Evolutionary conservation across 2,113 vertebrate genomes (phyloP), one percentile per base, ranked within the genome.

Genomic region (Gobio gobio): DNA sequence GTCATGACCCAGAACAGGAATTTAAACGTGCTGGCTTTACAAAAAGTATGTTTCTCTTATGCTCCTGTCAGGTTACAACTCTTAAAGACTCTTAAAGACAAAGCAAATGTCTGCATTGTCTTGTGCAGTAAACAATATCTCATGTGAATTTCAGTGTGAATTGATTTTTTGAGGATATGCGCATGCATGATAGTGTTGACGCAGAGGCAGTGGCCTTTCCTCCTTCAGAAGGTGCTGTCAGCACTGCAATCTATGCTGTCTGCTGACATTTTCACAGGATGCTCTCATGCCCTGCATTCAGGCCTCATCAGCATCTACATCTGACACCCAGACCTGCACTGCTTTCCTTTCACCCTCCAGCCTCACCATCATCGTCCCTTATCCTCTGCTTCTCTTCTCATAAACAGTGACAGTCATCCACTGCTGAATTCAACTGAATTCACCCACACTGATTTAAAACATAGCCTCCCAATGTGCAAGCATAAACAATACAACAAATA

Each of bases 151-250:
- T 43, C 3, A 5, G 33, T n/a, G 36, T 40, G 33, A 70, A 70
- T 70, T 70, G 33, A 70, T 70, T 18, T 43, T n/a, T 43, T 40
- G 33, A 18, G n/a, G 5, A 51, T n/a, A 9, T 81, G 63, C 51
- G 24, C 29, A 22, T 81, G 84, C 70, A 64, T 13, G 87, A 80
- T 88, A 33, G 68, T 85, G 85, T 54, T 79, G 77, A 83, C 85
- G 81, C 76, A 49, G 83, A 51, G 89, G 89, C 90, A 87, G 89
- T 86, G 33, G 89, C 78, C 83, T 92, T 92, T 93, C 82, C 86
- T 77, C 66, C 58, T 84, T 73, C 88, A 86, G 90, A 90, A 92
- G 90, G 90, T 91, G 85, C 90, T 89, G 85, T 92, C 89, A 88
- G 84, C 58, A 75, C n/a, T 66, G 47, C 81, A 86, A 85, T 89